Evolutionary conservation across 1,140 invertebrate genomes (phyloP).

Genomic region (Temnothorax curvispinosus): DNA sequence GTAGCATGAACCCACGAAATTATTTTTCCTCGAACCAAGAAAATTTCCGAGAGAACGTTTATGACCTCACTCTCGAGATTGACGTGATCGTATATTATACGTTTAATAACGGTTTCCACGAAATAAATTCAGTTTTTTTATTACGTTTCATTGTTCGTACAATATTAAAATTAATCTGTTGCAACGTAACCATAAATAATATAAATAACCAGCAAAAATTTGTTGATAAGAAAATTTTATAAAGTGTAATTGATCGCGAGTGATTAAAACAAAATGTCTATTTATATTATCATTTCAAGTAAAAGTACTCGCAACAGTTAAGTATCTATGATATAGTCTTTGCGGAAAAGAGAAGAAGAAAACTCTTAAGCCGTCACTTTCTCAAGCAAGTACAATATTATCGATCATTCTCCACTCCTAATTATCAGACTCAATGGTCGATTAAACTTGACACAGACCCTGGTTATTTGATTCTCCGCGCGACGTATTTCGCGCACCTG

Average conservation of each 20-base stretch:
- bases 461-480: background rate
- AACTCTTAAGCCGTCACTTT: background rate
- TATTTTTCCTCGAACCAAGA: constrained; percentile 13
- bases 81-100: constrained; percentile 1
- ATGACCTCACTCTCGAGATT: constrained; percentile 34
- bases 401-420: constrained; percentile 25
- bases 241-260: background rate
- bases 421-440: background rate
- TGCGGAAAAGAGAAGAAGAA: background rate
- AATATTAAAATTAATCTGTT: background rate
- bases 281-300: background rate
- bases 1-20: background rate
- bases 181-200: background rate
- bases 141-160: background rate
- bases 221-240: background rate
- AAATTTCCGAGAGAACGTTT: background rate
- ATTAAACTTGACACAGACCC: constrained; percentile 16
- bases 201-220: background rate
- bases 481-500: constrained; percentile 24
- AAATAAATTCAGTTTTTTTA: background rate
- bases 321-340: background rate
- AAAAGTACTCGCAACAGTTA: background rate
- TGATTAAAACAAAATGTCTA: background rate
- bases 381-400: background rate
- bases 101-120: background rate